Evolutionary conservation across 2,797 vertebrate genomes (phyloP), one percentile per base, ranked within the genome.

Genomic region (Xenops minutus): DNA sequence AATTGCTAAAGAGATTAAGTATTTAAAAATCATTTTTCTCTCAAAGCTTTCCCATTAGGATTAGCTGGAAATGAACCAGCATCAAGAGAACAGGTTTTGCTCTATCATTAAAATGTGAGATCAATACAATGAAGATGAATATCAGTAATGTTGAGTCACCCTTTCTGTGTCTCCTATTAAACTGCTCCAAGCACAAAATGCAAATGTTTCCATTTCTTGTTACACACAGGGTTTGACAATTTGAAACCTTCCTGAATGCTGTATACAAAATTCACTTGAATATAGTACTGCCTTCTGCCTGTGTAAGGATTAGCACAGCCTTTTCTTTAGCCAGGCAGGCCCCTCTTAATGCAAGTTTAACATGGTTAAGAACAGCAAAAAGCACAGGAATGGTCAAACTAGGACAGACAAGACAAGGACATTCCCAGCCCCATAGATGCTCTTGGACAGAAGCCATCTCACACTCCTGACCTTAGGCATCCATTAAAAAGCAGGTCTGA

Each of bases 1-100:
- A 78, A 92, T 83, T 96, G 39, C 55, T 89, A 63, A 66, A 64
- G 24, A 87, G 43, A 89, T 67, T 88, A 92, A 88, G 66, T 71
- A 88, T 80, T 95, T 85, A 44, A 76, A 89, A 93, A 56, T 67
- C 32, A 66, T 27, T 90, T 97, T 91, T 92, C 67, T 62, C 46
- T 82, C 88, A 54, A 91, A 78, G 7, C 36, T 83, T 78, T 95
- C 68, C 88, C 86, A 63, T 63, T 80, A 88, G 49, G 54, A 89
- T 94, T 89, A 91, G 49, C 39, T 94, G 67, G 77, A 95, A 94
- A 92, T 71, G 58, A 91, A 74, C 66, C 27, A 64, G 52, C 7
- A 6, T 68, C 86, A 86, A 91, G 66, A 22, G n/a, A 90, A 72
- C 3, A 1, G 61, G 73, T 88, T 91, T 89, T 49, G 32, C 64